Base-by-base conservation (phyloP, 2,888 invertebrate species). In the Thecocarcelia acutangulata region DNA sequence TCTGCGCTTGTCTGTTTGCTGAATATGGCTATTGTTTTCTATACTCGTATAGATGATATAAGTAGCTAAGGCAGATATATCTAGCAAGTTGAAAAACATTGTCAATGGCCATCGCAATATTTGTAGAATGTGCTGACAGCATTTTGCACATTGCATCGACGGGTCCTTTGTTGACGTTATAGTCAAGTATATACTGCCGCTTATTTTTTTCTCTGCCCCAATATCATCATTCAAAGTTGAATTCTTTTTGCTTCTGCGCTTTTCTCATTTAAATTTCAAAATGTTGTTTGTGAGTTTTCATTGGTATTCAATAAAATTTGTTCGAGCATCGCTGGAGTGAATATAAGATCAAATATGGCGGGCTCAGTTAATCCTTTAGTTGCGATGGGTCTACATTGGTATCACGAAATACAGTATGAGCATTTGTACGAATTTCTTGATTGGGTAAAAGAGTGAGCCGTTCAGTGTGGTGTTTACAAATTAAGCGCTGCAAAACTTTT, bases 251-350 rank as follows among this genome's bases (percentile, higher is more conserved):
- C 54, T 24, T 24, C n/a, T 24, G 33, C 54, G 28, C 28, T n/a
- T 44, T 44, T 9, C 12, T 44, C 44, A 17, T 46, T 46, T 46
- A 46, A 46, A 46, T 17, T 46, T 46, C 46, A 17, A 46, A 46
- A 46, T 17, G 15, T 15, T 46, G 17, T 17, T 17, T 46, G 46
- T 46, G 46, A 17, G 1, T 46, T 46, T 46, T 33, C 33, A 33
- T 8, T 9, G 17, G 46, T 46, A 46, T 46, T 17, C 46, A 46
- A 46, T 46, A 17, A 46, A 46, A 46, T 46, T 42, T 46, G 46
- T 46, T 46, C 46, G 46, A 46, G 46, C 46, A 46, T 46, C 46
- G 46, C 46, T 46, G 46, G 17, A 46, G 46, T 46, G 46, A 46
- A 46, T 46, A 46, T 46, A 15, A 46, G 44, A 44, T 44, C n/a